phyloP scores from a whole-genome alignment of 2,113 vertebrate genomes.

The Rhadina sibilatrix region DNA sequence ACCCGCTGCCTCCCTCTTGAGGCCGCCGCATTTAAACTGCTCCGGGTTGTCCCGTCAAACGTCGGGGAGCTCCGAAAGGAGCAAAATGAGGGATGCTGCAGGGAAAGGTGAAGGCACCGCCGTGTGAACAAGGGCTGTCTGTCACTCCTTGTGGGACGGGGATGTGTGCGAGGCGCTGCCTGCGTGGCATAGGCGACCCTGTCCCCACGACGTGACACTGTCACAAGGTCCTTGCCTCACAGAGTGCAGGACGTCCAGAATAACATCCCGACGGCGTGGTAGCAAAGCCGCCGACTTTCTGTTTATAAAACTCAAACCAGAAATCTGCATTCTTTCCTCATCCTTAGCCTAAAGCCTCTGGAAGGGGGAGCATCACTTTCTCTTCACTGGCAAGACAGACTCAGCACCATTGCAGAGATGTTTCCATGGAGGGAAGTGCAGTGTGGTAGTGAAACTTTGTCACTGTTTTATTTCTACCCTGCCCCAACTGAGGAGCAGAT shows the following conservation, averaged over 20 bases:
- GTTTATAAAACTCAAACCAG: not conserved
- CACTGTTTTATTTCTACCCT: not conserved
- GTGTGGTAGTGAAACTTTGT: not conserved
- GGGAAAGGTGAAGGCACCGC: not conserved
- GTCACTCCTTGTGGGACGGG: not conserved
- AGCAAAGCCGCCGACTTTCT: not conserved
- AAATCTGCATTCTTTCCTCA: not conserved
- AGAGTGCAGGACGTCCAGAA: not conserved
- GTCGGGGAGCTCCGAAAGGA: fast-evolving
- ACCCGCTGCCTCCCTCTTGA: not conserved
- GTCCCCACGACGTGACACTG: fast-evolving
- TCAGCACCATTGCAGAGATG: not conserved
- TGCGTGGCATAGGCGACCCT: fast-evolving
- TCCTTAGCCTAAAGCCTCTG: not conserved
- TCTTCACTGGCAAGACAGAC: not conserved
- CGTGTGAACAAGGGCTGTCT: not conserved
- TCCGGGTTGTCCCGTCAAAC: fast-evolving
- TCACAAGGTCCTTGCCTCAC: not conserved
- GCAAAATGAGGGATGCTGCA: not conserved
- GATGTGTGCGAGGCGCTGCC: not conserved
- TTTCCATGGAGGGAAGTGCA: not conserved
- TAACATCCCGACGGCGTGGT: fast-evolving
- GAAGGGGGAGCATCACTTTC: not conserved
- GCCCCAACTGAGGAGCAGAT: not conserved
- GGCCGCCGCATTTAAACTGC: not conserved